A percentile compares a stretch with the other conserved stretches of the same genome.
These are phyloP conservation scores for Entelurus aequoreus DNA, from an alignment of 2,113 vertebrate genomes.

Conservation along the genomic window DNA sequence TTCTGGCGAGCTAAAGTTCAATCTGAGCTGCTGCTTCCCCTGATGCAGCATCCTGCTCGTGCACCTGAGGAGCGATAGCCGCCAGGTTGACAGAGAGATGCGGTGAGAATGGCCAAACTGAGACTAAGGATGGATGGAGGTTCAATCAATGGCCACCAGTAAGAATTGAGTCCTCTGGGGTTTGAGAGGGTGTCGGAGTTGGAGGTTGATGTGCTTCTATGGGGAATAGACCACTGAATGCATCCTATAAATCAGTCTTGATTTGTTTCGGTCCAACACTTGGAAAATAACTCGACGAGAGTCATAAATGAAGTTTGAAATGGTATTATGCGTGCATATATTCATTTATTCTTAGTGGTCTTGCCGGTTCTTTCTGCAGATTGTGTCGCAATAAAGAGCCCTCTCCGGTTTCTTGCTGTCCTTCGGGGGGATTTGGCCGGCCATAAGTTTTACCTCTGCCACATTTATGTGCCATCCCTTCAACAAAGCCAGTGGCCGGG, in stretches of 20 bases:
- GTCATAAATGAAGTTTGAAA: constrained; percentile 10
- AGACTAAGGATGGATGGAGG: constrained; percentile 1
- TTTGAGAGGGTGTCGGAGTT: constrained; percentile 30
- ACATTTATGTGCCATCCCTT: constrained; percentile 49
- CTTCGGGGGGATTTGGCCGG: constrained; percentile 31
- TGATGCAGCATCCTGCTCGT: background rate
- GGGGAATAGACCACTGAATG: constrained; percentile 40
- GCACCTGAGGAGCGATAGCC: background rate
- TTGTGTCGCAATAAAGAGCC: constrained; percentile 17
- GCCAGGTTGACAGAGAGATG: background rate
- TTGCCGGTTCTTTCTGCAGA: constrained; percentile 12
- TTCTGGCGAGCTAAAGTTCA: background rate
- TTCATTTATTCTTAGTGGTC: constrained; percentile 43
- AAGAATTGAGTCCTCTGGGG: constrained; percentile 35
- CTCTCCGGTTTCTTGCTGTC: constrained; percentile 12
- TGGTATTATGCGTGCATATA: constrained; percentile 8
- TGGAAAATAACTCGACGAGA: background rate
- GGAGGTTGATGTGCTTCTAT: constrained; percentile 49
- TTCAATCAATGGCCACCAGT: constrained; percentile 42
- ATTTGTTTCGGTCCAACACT: background rate
- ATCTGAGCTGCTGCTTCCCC: background rate
- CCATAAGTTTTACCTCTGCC: constrained; percentile 38
- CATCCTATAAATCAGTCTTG: constrained; percentile 26
- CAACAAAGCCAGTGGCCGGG: constrained; percentile 45
- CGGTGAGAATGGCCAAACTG: background rate